A percentile compares a stretch with the other conserved stretches of the same genome.
phyloP scores from a whole-genome alignment of 2,797 vertebrate genomes.

The Microctenopoma lineatum region DNA sequence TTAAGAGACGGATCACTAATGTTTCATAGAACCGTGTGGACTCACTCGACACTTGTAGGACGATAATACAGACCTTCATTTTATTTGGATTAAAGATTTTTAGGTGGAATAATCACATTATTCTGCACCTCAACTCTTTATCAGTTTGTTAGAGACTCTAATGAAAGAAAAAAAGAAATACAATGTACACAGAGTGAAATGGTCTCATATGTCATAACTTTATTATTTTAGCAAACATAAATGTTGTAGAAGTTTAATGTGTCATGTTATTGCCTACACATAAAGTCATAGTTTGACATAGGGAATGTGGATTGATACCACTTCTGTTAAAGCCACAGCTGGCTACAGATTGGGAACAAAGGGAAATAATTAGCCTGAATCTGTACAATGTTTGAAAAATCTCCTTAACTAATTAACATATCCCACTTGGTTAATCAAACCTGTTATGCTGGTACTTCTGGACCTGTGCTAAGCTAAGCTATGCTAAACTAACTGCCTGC shows the following conservation, averaged over 20 bases:
- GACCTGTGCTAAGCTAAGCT: not conserved
- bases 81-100: not conserved
- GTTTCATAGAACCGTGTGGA: not conserved
- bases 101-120: not conserved
- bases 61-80: not conserved
- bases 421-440: too few relatives aligned
- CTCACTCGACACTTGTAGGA: not conserved
- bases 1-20: not conserved
- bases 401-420: too few relatives aligned
- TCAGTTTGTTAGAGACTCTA: conserved; percentile 1
- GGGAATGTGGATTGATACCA: not conserved
- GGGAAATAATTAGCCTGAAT: not conserved
- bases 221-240: not conserved
- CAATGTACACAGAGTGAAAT: not conserved
- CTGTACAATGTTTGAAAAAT: too few relatives aligned
- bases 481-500: not conserved
- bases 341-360: not conserved
- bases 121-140: not conserved
- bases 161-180: not conserved
- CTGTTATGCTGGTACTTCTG: too few relatives aligned
- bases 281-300: not conserved
- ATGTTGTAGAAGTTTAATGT: not conserved
- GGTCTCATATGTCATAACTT: not conserved
- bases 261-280: not conserved
- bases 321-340: not conserved